These are phyloP conservation scores for Alethe diademata DNA, from an alignment of 2,113 vertebrate species.

Conservation along the genomic window DNA sequence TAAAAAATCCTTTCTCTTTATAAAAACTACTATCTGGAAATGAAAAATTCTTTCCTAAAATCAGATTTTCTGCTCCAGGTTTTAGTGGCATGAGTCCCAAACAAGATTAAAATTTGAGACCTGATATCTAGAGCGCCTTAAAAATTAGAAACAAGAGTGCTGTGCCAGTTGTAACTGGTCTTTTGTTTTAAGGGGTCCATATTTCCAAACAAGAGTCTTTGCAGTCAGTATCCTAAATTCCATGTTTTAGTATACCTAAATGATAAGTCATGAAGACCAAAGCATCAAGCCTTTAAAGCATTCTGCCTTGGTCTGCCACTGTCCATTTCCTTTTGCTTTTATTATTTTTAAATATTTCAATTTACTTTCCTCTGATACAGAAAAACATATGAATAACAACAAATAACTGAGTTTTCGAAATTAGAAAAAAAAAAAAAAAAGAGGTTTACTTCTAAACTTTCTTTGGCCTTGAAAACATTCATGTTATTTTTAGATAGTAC, in stretches of 20 bases:
- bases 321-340: background rate
- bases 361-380: background rate
- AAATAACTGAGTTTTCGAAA: background rate
- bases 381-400: background rate
- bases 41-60: background rate
- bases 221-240: background rate
- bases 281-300: background rate
- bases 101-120: background rate
- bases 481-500: constrained; percentile 15
- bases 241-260: background rate
- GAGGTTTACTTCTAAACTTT: background rate
- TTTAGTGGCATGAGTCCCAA: background rate
- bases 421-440: background rate
- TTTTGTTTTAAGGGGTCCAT: background rate
- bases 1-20: background rate
- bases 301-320: background rate
- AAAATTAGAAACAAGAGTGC: background rate
- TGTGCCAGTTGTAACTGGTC: background rate
- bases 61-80: background rate
- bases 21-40: background rate
- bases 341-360: background rate
- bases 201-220: background rate
- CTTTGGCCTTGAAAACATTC: background rate
- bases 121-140: background rate
- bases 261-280: background rate